Base-by-base conservation (phyloP, 2,113 vertebrate species). In the Casuarius casuarius region DNA sequence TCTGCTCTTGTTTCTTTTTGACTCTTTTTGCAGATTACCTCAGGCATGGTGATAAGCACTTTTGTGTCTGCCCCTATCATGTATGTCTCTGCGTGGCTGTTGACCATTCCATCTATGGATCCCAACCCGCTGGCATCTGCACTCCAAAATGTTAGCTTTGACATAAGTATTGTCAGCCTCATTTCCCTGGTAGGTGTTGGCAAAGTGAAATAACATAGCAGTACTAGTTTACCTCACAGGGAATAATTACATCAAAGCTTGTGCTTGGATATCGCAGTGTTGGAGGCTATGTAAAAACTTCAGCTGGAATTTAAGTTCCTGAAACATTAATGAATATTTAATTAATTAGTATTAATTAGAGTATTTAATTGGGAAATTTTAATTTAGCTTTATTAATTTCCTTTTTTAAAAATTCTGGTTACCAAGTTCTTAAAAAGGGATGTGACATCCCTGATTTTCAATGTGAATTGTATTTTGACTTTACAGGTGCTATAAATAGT, bases 11-110 rank as follows among this genome's bases (percentile, higher is more conserved):
- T 91, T 89, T 73, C 19, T 76, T 11, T 82, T 93, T 46, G 83
- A 59, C 90, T 86, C 65, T 89, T 63, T 87, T 83, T 82, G 46
- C 95, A 99, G 99, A 98, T 99, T 88, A 99, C 99, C 71, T 99
- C 99, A 61, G 99, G 99, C 70, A 99, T 99, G 99, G 99, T 99
- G 88, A 99, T 99, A 95, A 98, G 99, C 98, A 99, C 99, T 15
- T 99, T 99, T 90, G 99, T 99, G 67, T 99, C 99, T 72, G 99
- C 99, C 61, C 99, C 99, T 4, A 99, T 99, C 62, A 99, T 99
- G 99, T 99, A 99, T 2, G 98, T 99, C 78, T 99, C 99, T 91
- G 99, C 99, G 1, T 99, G 99, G 99, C 97, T 99, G 78, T 94
- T 99, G 75, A 99, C 99, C 28, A 99, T 99, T 59, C 98, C 98